phyloP scores from a whole-genome alignment of 2,888 invertebrate species.

The Pogonocherus hispidulus region DNA sequence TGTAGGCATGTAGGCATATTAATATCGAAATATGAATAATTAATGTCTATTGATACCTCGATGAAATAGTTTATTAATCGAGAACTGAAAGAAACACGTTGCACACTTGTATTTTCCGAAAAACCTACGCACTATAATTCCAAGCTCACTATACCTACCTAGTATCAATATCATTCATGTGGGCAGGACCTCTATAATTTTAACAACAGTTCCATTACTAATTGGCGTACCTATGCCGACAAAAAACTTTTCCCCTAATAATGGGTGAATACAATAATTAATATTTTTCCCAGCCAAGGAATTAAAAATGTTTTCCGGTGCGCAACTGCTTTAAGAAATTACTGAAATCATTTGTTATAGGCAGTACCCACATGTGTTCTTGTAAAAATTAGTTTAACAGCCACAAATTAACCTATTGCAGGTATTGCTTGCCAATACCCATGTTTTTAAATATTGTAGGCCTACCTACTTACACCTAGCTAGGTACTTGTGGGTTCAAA shows the following conservation, averaged over 20 bases:
- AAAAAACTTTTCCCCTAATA: neutral
- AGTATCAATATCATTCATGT: neutral
- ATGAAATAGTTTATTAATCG: neutral
- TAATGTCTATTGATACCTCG: neutral
- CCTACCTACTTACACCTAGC: no score
- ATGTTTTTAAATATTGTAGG: no score
- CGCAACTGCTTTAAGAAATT: neutral
- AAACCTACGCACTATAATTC: neutral
- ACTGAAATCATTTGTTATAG: neutral
- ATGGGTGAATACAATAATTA: neutral
- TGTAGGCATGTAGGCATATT: neutral
- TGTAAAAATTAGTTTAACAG: no score
- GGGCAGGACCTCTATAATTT: neutral
- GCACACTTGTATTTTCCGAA: neutral
- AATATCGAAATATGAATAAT: neutral
- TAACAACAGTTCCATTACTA: neutral
- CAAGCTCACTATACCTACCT: neutral
- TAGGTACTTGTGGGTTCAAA: no score
- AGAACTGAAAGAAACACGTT: neutral
- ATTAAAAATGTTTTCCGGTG: neutral
- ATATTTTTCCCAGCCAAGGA: neutral
- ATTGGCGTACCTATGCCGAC: neutral
- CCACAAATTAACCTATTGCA: no score
- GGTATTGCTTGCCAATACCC: no score
- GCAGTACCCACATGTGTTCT: no score